These are phyloP conservation scores for Corella eumyota DNA, from an alignment of 23 tunicate species.

Conservation along the genomic window DNA sequence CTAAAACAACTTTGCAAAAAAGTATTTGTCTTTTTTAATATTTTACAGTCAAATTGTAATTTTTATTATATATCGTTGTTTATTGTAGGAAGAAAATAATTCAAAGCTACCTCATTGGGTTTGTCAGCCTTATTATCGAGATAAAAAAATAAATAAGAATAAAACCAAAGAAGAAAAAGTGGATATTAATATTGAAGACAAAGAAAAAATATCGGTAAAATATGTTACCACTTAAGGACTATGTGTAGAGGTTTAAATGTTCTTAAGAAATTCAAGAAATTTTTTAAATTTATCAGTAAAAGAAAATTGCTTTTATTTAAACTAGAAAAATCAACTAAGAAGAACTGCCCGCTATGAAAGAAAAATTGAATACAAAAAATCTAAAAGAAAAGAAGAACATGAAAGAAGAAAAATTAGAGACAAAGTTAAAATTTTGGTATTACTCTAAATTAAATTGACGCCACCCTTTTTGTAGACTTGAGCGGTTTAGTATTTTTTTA, in stretches of 20 bases:
- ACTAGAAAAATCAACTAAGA: conserved; percentile 30
- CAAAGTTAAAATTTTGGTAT: conserved; percentile 3
- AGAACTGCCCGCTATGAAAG: conserved; percentile 16
- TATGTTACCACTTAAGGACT: too few species aligned
- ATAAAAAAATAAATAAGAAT: too few species aligned
- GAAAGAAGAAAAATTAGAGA: conserved; percentile 46
- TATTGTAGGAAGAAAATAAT: too few species aligned
- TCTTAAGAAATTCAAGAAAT: too few species aligned
- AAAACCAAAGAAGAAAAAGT: too few species aligned
- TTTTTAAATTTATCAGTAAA: too few species aligned
- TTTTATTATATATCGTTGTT: too few species aligned
- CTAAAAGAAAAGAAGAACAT: conserved; percentile 43
- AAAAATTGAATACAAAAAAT: conserved; percentile 21
- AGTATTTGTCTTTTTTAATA: conserved; percentile 1
- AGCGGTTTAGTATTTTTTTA: too few species aligned
- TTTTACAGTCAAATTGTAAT: too few species aligned
- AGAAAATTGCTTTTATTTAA: too few species aligned
- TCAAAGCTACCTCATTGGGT: conserved; percentile 64
- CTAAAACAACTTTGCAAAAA: conserved; percentile 12
- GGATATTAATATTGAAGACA: not conserved
- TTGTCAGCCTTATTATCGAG: conserved; percentile 76
- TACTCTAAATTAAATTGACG: not conserved
- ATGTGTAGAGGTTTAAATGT: too few species aligned
- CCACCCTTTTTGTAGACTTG: not conserved
- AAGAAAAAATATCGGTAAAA: not conserved